phyloP scores from a whole-genome alignment of 2,113 vertebrate species.

The Pterocles orientalis region DNA sequence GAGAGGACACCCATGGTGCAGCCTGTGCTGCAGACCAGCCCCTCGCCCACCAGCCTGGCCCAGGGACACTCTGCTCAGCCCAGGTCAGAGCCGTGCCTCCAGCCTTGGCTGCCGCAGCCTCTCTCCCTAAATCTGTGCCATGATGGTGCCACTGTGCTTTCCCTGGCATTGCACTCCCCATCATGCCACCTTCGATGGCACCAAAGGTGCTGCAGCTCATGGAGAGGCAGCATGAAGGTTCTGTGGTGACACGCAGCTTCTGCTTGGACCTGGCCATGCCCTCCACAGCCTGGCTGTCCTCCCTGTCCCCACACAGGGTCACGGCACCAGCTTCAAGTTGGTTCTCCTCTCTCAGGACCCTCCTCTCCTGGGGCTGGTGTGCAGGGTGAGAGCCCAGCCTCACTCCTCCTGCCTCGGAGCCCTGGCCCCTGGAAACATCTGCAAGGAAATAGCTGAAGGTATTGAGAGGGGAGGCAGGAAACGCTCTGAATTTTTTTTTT shows the following conservation, averaged over 20 bases:
- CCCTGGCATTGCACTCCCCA: neutral
- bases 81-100: neutral
- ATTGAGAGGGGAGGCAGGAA: conserved; percentile 59
- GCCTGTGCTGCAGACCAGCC: neutral
- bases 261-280: neutral
- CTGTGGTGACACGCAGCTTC: neutral
- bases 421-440: conserved; percentile 30
- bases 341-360: neutral
- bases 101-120: neutral
- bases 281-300: neutral
- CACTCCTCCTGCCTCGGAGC: neutral
- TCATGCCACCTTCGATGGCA: neutral
- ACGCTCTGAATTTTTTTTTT: neutral
- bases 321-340: neutral
- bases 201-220: neutral
- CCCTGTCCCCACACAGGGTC: neutral
- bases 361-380: neutral
- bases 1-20: neutral
- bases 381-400: neutral
- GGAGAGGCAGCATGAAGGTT: neutral
- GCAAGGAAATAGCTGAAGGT: conserved; percentile 67
- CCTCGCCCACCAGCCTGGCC: neutral
- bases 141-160: neutral
- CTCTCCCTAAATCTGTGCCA: fast-evolving
- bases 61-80: neutral